Evolutionary conservation across 2,113 vertebrate species (phyloP).

Genomic region (Antechinus flavipes): DNA sequence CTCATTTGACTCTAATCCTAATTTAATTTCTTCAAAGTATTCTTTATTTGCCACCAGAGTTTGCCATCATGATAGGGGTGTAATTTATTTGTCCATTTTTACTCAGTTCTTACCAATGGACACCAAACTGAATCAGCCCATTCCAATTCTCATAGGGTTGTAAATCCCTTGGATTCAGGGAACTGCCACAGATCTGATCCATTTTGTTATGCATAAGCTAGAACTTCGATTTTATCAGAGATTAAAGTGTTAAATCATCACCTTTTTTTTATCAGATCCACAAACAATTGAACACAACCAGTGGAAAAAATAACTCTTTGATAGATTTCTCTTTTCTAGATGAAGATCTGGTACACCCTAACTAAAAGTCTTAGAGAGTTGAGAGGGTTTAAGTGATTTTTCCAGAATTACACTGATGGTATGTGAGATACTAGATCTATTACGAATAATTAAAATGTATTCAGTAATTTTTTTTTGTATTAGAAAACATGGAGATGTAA

Average conservation of each 20-base stretch:
- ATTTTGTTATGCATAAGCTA: slow-evolving; percentile 19
- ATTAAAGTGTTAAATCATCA: neutral
- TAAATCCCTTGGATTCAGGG: slow-evolving; percentile 15
- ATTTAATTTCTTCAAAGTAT: neutral
- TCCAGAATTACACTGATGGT: neutral
- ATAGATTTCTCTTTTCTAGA: neutral
- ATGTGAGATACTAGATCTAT: neutral
- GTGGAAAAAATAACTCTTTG: neutral
- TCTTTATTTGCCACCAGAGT: too few species aligned
- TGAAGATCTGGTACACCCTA: neutral
- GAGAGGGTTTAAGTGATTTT: neutral
- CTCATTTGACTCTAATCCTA: too few species aligned
- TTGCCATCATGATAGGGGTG: neutral
- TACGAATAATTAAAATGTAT: neutral
- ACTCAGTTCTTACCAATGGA: neutral
- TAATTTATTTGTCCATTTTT: neutral
- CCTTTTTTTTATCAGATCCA: neutral
- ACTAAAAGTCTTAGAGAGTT: neutral
- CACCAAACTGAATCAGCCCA: neutral
- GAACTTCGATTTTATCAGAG: slow-evolving; percentile 25
- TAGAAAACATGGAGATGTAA: neutral
- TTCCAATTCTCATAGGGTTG: neutral
- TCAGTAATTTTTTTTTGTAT: neutral
- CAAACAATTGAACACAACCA: neutral
- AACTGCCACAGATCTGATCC: neutral